Conservation (phyloP, 2,797 vertebrate genomes). For the Melanotaenia nigrans region DNA sequence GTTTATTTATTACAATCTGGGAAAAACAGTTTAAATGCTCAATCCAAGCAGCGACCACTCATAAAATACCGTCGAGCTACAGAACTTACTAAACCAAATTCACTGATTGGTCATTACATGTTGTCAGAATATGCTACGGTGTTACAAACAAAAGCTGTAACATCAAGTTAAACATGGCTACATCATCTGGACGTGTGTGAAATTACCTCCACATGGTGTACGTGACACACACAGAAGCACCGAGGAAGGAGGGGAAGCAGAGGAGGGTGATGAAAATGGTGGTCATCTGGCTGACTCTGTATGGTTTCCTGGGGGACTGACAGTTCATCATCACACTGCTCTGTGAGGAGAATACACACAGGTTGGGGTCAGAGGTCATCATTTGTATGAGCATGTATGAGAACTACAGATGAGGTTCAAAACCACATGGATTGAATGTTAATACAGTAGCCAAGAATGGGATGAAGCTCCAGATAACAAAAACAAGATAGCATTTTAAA, state of each 20-base stretch:
- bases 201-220: constrained; percentile 92
- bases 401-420: too few relatives aligned
- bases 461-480: neutral
- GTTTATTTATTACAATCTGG: too few relatives aligned
- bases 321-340: constrained; percentile 94
- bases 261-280: constrained; percentile 92
- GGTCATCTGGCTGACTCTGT: constrained; percentile 92
- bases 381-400: neutral
- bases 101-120: too few relatives aligned
- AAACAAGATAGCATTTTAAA: neutral
- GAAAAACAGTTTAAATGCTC: too few relatives aligned
- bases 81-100: too few relatives aligned
- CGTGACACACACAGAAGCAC: constrained; percentile 86
- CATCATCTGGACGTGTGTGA: neutral
- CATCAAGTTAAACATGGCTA: too few relatives aligned
- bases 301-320: constrained; percentile 89
- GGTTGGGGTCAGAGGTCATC: constrained; percentile 25
- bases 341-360: constrained; percentile 70
- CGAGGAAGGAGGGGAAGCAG: constrained; percentile 93
- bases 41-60: too few relatives aligned
- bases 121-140: neutral
- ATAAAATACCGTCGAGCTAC: too few relatives aligned
- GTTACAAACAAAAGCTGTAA: too few relatives aligned
- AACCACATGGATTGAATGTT: too few relatives aligned
- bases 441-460: neutral